These are phyloP conservation scores for Sesia apiformis DNA, from an alignment of 2,888 invertebrate genomes.

Conservation along the genomic window DNA sequence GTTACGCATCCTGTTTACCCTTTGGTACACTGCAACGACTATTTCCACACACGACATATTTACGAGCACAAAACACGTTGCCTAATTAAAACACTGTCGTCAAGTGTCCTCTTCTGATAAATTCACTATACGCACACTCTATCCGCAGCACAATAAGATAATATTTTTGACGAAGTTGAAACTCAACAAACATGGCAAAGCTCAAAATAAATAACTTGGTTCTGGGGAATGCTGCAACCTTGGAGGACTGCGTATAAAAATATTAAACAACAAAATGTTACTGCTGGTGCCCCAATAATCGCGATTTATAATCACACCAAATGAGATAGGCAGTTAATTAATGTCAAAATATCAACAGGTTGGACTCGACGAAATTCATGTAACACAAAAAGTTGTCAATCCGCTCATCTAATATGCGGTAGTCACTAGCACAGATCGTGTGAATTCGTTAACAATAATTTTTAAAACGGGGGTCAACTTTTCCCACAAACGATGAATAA, in stretches of 20 bases:
- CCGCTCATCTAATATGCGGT: conserved; percentile 42
- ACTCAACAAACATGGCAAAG: conserved; percentile 60
- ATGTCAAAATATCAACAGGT: not conserved
- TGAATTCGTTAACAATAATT: conserved; percentile 72
- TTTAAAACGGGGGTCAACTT: conserved; percentile 71
- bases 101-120: conserved; percentile 48
- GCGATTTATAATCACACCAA: not conserved
- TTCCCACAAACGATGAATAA: conserved; percentile 75
- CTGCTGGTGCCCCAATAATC: conserved; percentile 22
- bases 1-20: conserved; percentile 12
- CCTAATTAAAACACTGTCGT: conserved; percentile 24
- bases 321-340: not conserved
- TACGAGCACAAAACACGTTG: conserved; percentile 35
- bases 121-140: conserved; percentile 41
- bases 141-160: conserved; percentile 56
- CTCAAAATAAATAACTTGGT: conserved; percentile 54
- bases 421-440: conserved; percentile 53
- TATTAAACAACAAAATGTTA: conserved; percentile 12
- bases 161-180: conserved; percentile 58
- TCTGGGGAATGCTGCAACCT: conserved; percentile 51
- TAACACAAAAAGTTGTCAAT: not conserved
- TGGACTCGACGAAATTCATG: not conserved
- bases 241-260: conserved; percentile 44
- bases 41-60: conserved; percentile 25
- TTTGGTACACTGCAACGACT: conserved; percentile 22